A percentile compares a stretch with the other conserved stretches of the same genome.
Conservation (phyloP, 2,113 vertebrate genomes). For the Pteronura brasiliensis region DNA sequence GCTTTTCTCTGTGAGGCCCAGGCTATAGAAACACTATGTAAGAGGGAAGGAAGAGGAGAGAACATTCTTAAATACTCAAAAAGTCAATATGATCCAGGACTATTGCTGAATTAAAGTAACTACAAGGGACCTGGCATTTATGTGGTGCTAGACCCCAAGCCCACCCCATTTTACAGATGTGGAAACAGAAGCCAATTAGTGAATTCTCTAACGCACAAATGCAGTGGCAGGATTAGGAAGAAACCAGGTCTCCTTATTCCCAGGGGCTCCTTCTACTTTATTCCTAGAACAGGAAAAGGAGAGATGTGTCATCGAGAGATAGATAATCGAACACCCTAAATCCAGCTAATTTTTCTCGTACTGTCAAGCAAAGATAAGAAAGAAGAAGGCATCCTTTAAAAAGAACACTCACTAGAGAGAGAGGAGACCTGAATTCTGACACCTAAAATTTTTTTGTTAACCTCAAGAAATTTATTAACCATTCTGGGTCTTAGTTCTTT, state of each 20-base stretch:
- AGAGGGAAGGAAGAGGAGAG: not conserved
- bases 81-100: not conserved
- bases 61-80: not conserved
- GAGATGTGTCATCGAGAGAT: not conserved
- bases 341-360: not conserved
- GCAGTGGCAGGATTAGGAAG: not conserved
- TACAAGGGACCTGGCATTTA: not conserved
- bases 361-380: not conserved
- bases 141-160: not conserved
- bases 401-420: not conserved
- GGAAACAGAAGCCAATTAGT: not conserved
- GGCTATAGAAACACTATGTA: not conserved
- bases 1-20: not conserved
- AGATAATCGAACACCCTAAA: not conserved
- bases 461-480: not conserved
- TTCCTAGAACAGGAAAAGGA: not conserved
- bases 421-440: not conserved
- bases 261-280: not conserved
- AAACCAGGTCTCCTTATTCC: not conserved
- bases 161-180: not conserved
- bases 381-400: not conserved
- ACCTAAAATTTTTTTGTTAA: not conserved
- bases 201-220: not conserved
- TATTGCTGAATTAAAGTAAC: not conserved
- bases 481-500: not conserved